A percentile compares a stretch with the other conserved stretches of the same genome.
phyloP scores from a whole-genome alignment of 2,113 vertebrate genomes.

The Perca fluviatilis region DNA sequence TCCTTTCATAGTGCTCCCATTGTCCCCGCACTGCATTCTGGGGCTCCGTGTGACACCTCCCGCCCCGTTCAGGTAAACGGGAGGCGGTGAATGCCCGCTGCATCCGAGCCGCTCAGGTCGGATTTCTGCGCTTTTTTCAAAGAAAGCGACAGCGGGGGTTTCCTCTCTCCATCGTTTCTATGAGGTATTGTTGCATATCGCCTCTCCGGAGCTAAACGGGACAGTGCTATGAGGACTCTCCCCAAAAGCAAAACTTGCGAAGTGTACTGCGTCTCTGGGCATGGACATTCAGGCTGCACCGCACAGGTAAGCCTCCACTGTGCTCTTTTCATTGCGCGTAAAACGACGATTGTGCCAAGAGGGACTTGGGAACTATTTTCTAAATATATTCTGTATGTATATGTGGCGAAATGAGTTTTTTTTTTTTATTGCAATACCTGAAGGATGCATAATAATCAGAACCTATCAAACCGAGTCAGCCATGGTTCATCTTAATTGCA shows the following conservation, averaged over 20 bases:
- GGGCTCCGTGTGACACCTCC: constrained; percentile 83
- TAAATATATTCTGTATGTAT: background rate
- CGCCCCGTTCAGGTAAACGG: constrained; percentile 77
- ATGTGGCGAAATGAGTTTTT: rapidly evolving
- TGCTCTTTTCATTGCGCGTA: background rate
- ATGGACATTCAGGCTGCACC: constrained; percentile 69
- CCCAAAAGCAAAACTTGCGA: constrained; percentile 84
- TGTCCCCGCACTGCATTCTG: constrained; percentile 86
- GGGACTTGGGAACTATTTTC: background rate
- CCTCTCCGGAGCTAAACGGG: constrained; percentile 77
- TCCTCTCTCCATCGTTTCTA: constrained; percentile 77
- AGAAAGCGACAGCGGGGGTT: constrained; percentile 68
- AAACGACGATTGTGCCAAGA: constrained; percentile 6
- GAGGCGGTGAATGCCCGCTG: constrained; percentile 77
- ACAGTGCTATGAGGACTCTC: constrained; percentile 86
- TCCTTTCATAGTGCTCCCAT: constrained; percentile 82
- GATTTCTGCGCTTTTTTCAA: constrained; percentile 74
- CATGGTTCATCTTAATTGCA: constrained; percentile 40
- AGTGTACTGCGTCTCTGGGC: constrained; percentile 85
- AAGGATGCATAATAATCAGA: background rate
- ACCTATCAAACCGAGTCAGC: background rate
- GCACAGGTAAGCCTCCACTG: constrained; percentile 78
- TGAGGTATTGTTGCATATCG: constrained; percentile 78
- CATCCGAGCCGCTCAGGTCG: constrained; percentile 75
- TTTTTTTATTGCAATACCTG: background rate